Conservation (phyloP, 64 coral and sea anemone genomes). For the Actinia tenebrosa region DNA sequence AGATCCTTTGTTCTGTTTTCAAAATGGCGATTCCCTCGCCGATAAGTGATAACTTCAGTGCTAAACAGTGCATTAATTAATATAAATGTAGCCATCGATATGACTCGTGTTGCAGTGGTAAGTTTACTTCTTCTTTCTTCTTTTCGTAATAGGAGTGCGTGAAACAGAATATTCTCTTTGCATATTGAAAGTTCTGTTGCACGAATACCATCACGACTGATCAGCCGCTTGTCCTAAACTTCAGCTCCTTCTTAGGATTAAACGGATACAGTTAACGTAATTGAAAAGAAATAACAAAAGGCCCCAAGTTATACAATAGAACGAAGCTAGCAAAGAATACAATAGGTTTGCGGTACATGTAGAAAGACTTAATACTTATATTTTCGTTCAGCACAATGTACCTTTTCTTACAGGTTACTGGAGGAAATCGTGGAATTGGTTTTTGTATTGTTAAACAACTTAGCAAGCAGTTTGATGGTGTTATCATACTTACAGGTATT, state of each 20-base stretch:
- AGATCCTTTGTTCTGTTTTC: not conserved
- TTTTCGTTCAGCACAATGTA: too few relatives aligned
- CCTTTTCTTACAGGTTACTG: conserved; percentile 44
- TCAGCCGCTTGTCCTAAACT: too few relatives aligned
- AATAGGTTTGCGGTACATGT: too few relatives aligned
- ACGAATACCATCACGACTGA: too few relatives aligned
- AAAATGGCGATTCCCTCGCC: not conserved
- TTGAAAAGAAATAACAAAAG: too few relatives aligned
- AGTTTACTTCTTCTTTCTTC: not conserved
- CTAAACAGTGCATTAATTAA: not conserved
- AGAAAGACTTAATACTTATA: too few relatives aligned
- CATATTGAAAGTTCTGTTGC: not conserved
- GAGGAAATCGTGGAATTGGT: conserved; percentile 77
- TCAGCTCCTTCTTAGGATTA: too few relatives aligned
- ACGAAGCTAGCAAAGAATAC: too few relatives aligned
- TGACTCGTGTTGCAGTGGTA: conserved; percentile 7
- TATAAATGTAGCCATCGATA: not conserved
- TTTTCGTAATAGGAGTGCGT: not conserved
- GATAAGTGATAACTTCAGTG: not conserved
- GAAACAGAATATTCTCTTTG: not conserved
- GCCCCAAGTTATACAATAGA: too few relatives aligned
- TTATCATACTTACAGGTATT: conserved; percentile 77
- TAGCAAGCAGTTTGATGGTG: conserved; percentile 76
- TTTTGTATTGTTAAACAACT: conserved; percentile 67
- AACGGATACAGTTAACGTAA: too few relatives aligned